Percentiles rank a stretch among this genome's conserved stretches.
Evolutionary conservation across 2,113 vertebrate species (phyloP).

Genomic region (Chaetops frenatus): DNA sequence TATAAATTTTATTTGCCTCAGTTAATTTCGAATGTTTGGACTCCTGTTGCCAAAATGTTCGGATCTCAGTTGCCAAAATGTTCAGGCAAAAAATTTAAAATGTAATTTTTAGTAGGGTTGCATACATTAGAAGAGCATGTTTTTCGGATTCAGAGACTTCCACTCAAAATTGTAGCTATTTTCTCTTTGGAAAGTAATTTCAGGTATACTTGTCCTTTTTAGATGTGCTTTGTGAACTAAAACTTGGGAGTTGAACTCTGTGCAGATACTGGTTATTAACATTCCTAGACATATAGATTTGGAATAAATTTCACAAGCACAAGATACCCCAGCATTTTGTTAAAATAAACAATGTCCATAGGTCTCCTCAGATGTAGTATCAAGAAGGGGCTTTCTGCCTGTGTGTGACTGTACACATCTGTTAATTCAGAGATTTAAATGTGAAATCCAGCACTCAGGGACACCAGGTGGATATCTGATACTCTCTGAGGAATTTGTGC

Average conservation of each 20-base stretch:
- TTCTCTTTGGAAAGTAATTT: neutral
- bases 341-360: neutral
- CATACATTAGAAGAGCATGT: neutral
- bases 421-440: constrained; percentile 26
- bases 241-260: neutral
- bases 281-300: neutral
- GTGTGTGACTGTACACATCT: neutral
- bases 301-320: neutral
- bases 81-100: neutral
- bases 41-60: neutral
- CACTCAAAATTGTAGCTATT: neutral
- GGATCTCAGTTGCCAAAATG: neutral
- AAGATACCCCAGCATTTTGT: neutral
- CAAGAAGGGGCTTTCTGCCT: neutral
- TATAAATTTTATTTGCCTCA: neutral
- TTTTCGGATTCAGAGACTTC: neutral
- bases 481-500: neutral
- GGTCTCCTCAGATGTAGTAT: neutral
- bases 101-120: neutral
- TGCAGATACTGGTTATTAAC: neutral
- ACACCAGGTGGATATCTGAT: constrained; percentile 29
- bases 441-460: constrained; percentile 13
- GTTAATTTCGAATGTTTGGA: neutral
- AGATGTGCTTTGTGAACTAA: neutral
- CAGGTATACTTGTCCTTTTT: neutral